Evolutionary conservation across 2,113 vertebrate genomes (phyloP).

Genomic region (Nanger granti): DNA sequence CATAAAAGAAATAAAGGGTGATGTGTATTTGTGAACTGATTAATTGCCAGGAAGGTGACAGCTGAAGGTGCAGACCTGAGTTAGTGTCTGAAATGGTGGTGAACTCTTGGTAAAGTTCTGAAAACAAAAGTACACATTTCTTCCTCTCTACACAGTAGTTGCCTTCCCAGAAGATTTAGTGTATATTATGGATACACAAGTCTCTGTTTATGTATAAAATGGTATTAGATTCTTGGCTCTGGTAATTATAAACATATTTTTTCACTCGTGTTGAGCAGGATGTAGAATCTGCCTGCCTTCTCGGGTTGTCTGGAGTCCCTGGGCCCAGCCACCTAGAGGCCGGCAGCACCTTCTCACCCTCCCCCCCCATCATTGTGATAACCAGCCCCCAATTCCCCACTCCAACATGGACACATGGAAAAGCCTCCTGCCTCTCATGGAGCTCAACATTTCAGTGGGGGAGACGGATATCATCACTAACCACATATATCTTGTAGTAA

Average conservation of each 20-base stretch:
- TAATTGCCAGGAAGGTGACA: background rate
- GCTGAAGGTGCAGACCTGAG: background rate
- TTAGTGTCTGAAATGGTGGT: background rate
- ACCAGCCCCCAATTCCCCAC: background rate
- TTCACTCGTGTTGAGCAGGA: background rate
- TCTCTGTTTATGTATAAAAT: background rate
- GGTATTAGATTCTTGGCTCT: background rate
- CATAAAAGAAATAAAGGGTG: background rate
- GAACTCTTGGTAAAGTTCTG: background rate
- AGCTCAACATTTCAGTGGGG: background rate
- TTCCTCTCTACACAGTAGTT: background rate
- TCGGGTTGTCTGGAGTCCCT: background rate
- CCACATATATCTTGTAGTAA: background rate
- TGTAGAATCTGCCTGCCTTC: background rate
- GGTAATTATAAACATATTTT: background rate
- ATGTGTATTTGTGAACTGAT: background rate
- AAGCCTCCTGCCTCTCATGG: background rate
- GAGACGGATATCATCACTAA: background rate
- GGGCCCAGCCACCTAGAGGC: background rate
- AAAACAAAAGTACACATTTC: background rate
- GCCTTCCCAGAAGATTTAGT: background rate
- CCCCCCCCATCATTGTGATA: background rate
- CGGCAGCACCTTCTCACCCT: fast-evolving
- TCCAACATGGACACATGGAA: background rate
- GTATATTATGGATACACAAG: background rate